phyloP scores from a whole-genome alignment of 2,113 vertebrate genomes.

The Perognathus longimembris region DNA sequence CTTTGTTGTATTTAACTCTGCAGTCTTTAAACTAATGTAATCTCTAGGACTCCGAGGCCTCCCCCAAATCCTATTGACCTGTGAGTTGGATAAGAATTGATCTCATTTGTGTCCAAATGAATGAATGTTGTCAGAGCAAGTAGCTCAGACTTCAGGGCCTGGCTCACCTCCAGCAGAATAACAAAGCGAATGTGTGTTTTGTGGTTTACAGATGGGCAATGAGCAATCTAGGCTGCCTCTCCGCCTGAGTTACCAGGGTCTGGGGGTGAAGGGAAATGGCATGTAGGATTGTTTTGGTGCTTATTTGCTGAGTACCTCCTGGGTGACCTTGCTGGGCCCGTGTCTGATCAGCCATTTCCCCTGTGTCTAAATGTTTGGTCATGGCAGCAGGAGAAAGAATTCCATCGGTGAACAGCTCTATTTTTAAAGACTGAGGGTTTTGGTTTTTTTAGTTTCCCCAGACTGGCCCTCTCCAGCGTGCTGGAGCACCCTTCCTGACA shows the following conservation, averaged over 20 bases:
- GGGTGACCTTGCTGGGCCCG: constrained; percentile 32
- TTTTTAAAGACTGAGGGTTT: background rate
- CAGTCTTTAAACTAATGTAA: constrained; percentile 77
- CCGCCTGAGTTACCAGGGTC: background rate
- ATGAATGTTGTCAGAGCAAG: constrained; percentile 63
- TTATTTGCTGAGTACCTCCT: constrained; percentile 20
- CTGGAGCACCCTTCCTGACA: background rate
- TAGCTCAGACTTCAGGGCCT: constrained; percentile 63
- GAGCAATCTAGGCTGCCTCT: constrained; percentile 31
- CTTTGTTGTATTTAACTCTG: constrained; percentile 62
- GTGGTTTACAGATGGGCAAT: constrained; percentile 59
- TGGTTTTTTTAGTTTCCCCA: background rate
- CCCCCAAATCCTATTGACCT: constrained; percentile 75
- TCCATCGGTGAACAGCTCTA: constrained; percentile 42
- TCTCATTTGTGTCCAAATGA: constrained; percentile 80
- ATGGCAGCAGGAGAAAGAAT: constrained; percentile 12
- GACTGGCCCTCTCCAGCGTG: background rate
- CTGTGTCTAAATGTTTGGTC: constrained; percentile 60
- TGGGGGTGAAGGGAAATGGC: background rate
- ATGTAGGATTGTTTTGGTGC: background rate
- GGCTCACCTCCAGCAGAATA: constrained; percentile 56
- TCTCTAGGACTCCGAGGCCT: constrained; percentile 54
- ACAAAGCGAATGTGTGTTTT: constrained; percentile 66
- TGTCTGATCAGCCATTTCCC: constrained; percentile 42
- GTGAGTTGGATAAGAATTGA: constrained; percentile 76